Evolutionary conservation across 2,113 vertebrate genomes (phyloP), one percentile per base, ranked within the genome.

Genomic region (Zosterops hypoxanthus): DNA sequence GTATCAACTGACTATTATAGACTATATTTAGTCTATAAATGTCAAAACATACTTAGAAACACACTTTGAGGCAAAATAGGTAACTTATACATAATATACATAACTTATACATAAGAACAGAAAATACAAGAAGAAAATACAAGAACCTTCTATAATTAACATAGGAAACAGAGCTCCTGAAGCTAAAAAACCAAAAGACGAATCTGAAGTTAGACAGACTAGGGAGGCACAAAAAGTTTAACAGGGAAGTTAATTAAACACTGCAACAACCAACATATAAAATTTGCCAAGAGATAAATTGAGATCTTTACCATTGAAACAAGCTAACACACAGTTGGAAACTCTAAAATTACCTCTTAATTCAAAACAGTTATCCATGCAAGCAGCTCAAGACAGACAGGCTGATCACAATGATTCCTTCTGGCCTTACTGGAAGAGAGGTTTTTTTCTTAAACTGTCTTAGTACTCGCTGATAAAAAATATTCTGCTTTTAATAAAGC

Each of bases 251-350:
- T 49, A 66, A 66, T 13, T 63, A 81, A 86, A 60, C 31, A 49
- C 19, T 10, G 11, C 11, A 42, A 88, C 25, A 17, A 70, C 36
- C 19, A 83, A 64, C 0, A 0, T n/a, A 21, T 0, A 41, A 13
- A 42, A 69, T 46, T 46, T 69, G 19, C n/a, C 46, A 61, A 70
- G 33, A 29, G 4, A 9, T 59, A 55, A 50, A 4, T 1, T 75
- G 56, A 60, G 92, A 71, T 44, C 10, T 55, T 68, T 50, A 33
- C 20, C 16, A n/a, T 1, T 10, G 26, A 52, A 90, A 75, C 15
- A 85, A 39, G 8, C 18, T 60, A 73, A 56, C 2, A n/a, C 5
- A 64, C 14, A 64, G 33, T 0, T 14, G 20, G 12, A 14, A 91
- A 70, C 39, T 68, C 17, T 36, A 47, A 75, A 77, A 34, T 19